Evolutionary conservation across 2,113 vertebrate genomes (phyloP).

Genomic region (Perccottus glenii): DNA sequence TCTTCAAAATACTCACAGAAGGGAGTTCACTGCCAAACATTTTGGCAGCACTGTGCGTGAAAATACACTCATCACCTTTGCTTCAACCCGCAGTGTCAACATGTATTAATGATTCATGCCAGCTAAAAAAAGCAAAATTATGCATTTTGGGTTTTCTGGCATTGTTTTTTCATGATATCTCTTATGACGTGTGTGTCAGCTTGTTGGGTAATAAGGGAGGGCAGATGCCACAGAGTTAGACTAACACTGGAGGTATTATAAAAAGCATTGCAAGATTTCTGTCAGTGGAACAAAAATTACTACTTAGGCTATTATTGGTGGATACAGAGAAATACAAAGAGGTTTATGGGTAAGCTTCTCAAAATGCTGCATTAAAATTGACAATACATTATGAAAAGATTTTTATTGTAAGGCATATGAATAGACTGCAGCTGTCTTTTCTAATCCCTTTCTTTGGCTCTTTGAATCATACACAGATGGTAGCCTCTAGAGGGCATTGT

Average conservation of each 20-base stretch:
- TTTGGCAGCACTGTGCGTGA: conserved; percentile 58
- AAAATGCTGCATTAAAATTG: too few relatives aligned
- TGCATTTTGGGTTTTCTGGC: conserved; percentile 5
- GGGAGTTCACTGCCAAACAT: conserved; percentile 26
- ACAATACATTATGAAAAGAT: background rate
- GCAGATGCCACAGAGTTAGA: conserved; percentile 14
- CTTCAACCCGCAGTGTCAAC: conserved; percentile 36
- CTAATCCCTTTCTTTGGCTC: conserved; percentile 10
- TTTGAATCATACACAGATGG: background rate
- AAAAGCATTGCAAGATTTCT: background rate
- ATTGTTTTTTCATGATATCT: conserved; percentile 5
- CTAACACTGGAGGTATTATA: conserved; percentile 5
- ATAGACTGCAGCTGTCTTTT: background rate
- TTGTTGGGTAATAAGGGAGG: conserved; percentile 21
- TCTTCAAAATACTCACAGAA: conserved; percentile 54
- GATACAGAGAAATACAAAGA: background rate
- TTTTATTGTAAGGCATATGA: background rate
- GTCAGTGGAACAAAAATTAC: background rate
- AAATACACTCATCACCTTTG: conserved; percentile 49
- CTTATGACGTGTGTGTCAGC: background rate
- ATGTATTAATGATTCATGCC: conserved; percentile 44
- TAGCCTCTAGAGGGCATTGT: conserved; percentile 8
- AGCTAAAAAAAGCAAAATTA: conserved; percentile 12
- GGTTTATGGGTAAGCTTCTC: too few relatives aligned
- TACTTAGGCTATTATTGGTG: background rate